These are phyloP conservation scores for Scaptomyza pallida DNA, from an alignment of 1,140 invertebrate genomes.

Conservation along the genomic window DNA sequence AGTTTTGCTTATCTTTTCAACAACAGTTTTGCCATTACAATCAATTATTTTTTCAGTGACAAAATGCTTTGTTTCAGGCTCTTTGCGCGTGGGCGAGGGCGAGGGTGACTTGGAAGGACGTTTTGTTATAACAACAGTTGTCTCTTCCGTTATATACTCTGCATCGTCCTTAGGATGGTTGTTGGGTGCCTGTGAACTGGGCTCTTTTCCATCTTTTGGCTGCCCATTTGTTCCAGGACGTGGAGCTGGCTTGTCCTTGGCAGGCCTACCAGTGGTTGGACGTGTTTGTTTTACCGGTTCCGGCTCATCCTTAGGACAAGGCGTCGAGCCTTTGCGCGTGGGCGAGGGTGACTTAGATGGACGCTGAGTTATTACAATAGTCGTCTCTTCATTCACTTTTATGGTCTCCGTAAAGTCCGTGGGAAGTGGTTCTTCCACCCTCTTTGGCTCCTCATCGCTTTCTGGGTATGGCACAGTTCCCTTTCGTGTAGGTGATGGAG, in stretches of 20 bases:
- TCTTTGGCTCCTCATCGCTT: not conserved
- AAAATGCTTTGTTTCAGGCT: slow-evolving; percentile 32
- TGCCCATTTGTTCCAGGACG: not conserved
- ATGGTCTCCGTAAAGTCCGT: slow-evolving; percentile 21
- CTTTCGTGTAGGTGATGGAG: slow-evolving; percentile 40
- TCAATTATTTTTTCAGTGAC: slow-evolving; percentile 64
- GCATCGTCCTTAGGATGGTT: slow-evolving; percentile 12
- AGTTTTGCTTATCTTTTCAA: slow-evolving; percentile 37
- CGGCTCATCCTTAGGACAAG: not conserved
- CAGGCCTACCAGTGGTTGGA: not conserved
- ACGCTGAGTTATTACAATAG: slow-evolving; percentile 50
- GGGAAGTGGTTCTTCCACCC: not conserved
- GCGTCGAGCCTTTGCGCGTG: slow-evolving; percentile 1
- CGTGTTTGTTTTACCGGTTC: not conserved
- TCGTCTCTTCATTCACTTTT: slow-evolving; percentile 51
- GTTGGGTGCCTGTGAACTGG: not conserved
- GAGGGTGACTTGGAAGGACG: slow-evolving; percentile 36
- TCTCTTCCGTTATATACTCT: slow-evolving; percentile 3
- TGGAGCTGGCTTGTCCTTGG: not conserved
- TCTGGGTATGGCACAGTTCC: slow-evolving; percentile 1
- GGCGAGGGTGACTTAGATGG: slow-evolving; percentile 51
- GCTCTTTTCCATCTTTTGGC: not conserved
- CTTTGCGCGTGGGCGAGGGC: slow-evolving; percentile 42
- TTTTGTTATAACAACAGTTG: slow-evolving; percentile 10
- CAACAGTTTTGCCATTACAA: slow-evolving; percentile 53